These are phyloP conservation scores for Empis stercorea DNA, from an alignment of 2,888 invertebrate genomes.

Conservation along the genomic window DNA sequence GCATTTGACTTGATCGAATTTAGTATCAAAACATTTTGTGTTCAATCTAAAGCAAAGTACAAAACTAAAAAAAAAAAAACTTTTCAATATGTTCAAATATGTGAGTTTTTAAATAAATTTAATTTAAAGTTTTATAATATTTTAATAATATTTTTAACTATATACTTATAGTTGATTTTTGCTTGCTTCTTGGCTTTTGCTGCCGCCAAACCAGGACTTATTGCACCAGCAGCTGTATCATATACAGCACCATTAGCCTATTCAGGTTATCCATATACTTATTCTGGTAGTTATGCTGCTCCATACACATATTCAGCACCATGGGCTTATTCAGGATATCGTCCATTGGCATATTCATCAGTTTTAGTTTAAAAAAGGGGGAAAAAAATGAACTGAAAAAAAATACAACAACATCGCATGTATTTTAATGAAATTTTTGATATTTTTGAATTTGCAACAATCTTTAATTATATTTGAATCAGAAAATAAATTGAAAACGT, in stretches of 20 bases:
- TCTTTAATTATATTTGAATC: too few species aligned
- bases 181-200: neutral
- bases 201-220: neutral
- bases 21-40: neutral
- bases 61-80: neutral
- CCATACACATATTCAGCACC: slow-evolving; percentile 2
- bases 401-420: too few species aligned
- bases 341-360: neutral
- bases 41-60: neutral
- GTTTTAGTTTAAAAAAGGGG: too few species aligned
- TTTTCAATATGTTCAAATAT: neutral
- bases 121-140: neutral
- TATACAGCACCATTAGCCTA: neutral
- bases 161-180: neutral
- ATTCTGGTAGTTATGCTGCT: slow-evolving; percentile 2
- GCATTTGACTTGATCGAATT: too few species aligned
- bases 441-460: too few species aligned
- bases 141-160: too few species aligned
- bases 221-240: neutral
- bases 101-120: neutral
- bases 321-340: neutral
- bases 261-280: neutral
- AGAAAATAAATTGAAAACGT: too few species aligned
- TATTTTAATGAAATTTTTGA: too few species aligned
- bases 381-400: too few species aligned